A percentile compares a stretch with the other conserved stretches of the same genome.
These are phyloP conservation scores for Amphibalanus amphitrite DNA, from an alignment of 1,140 invertebrate species.

Conservation along the genomic window DNA sequence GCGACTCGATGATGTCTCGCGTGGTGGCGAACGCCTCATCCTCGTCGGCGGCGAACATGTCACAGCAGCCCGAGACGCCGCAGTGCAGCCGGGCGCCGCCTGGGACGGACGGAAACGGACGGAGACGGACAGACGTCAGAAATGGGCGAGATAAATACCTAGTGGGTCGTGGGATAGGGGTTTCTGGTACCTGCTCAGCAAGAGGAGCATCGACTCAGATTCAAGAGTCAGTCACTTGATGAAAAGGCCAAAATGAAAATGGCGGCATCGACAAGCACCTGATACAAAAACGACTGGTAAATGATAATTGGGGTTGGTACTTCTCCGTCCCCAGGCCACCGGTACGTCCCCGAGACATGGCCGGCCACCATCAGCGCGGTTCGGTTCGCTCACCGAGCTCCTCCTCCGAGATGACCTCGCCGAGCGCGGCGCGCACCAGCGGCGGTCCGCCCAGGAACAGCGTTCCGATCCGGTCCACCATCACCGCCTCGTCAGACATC, in stretches of 20 bases:
- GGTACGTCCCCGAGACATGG: no score
- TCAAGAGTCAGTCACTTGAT: no score
- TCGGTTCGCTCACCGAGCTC: constrained; percentile 18
- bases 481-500: constrained; percentile 32
- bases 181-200: no score
- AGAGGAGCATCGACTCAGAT: no score
- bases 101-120: not conserved
- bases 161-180: no score
- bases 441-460: constrained; percentile 23
- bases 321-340: no score
- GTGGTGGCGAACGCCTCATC: constrained; percentile 26
- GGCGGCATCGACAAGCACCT: no score
- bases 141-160: no score
- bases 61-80: constrained; percentile 31
- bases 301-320: no score
- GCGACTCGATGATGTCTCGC: constrained; percentile 24
- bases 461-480: constrained; percentile 25
- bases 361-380: no score
- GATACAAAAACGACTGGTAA: no score
- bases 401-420: constrained; percentile 21
- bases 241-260: no score
- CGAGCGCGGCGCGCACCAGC: constrained; percentile 23
- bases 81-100: constrained; percentile 15
- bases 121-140: not conserved
- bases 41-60: constrained; percentile 30